Base-by-base conservation (phyloP, 1,140 invertebrate species). In the Heterodera carotae region DNA sequence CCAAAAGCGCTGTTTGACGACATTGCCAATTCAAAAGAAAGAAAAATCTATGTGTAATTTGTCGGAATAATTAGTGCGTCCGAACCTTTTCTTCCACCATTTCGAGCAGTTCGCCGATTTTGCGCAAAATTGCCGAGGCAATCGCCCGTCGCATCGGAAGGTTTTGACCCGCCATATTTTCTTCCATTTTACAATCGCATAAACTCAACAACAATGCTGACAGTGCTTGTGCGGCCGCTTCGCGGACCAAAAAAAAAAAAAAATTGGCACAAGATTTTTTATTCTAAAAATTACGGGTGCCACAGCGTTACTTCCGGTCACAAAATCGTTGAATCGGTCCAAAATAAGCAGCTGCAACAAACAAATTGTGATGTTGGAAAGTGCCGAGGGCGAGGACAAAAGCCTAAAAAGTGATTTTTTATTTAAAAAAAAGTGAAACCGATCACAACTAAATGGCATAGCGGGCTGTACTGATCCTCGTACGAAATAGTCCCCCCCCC, bases 251-350 rank as follows among this genome's bases (percentile, higher is more conserved):
- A 71, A 56, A 56, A 43, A 43, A 31, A 70, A 0, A 8, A 31
- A 53, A 59, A 39, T 59, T 18, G 8, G 6, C 22, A 72, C 62
- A 72, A 39, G 34, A 59, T n/a, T 25, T 53, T 53, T 70, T 70
- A 18, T 43, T 29, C 68, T 69, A 8, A 36, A 69, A 12, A 83
- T 22, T 27, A 84, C 84, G 12, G 83, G 83, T 22, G 83, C 83
- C 48, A 85, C 82, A n/a, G 82, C 84, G 66, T 78, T 85, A n/a
- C 83, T 82, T 2, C 83, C 83, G 0, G 79, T 82, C 2, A 84
- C 84, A 66, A 85, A 84, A 69, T 84, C 83, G 67, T 72, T 84
- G 75, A 84, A 84, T 43, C 82, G 66, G 60, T 83, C 82, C 60
- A 83, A 68, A 18, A 75, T 69, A 48, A 83, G 48, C 25, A 83